Evolutionary conservation across 92 coral and sea anemone genomes (phyloP).

Genomic region (Palythoa heliodiscus): DNA sequence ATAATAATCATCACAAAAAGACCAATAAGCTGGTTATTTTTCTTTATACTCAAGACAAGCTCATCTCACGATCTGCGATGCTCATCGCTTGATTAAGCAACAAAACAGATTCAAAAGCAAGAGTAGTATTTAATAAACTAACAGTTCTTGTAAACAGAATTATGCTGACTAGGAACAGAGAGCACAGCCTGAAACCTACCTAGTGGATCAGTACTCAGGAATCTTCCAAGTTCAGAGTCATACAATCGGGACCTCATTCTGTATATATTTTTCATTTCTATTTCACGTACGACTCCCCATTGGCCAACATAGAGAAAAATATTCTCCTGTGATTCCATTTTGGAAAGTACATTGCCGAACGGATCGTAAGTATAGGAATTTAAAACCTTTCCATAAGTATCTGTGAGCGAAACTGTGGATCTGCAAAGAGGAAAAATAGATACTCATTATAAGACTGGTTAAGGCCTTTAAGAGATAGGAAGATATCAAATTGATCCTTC

Average conservation of each 20-base stretch:
- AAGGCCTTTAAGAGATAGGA: not conserved
- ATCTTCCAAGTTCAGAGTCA: slow-evolving; percentile 40
- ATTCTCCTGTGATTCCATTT: slow-evolving; percentile 21
- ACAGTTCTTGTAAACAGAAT: too few species aligned
- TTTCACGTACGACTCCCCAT: slow-evolving; percentile 42
- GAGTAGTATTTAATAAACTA: too few species aligned
- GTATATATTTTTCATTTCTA: slow-evolving; percentile 26
- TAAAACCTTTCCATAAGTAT: slow-evolving; percentile 4
- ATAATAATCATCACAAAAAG: too few species aligned
- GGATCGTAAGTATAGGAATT: slow-evolving; percentile 44
- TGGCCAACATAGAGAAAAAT: slow-evolving; percentile 39
- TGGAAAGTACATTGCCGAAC: slow-evolving; percentile 19
- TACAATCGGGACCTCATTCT: slow-evolving; percentile 44
- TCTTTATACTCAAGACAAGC: too few species aligned
- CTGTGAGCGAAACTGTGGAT: slow-evolving; percentile 36
- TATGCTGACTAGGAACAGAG: too few species aligned
- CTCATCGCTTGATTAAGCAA: too few species aligned
- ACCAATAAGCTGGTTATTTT: too few species aligned
- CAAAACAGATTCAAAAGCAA: too few species aligned
- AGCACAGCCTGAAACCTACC: not conserved
- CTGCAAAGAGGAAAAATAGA: not conserved
- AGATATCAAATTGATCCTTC: too few species aligned
- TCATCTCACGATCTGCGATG: too few species aligned
- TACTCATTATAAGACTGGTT: not conserved
- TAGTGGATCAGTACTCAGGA: slow-evolving; percentile 44